phyloP scores from a whole-genome alignment of 2,113 vertebrate genomes.

The Pluvialis apricaria region DNA sequence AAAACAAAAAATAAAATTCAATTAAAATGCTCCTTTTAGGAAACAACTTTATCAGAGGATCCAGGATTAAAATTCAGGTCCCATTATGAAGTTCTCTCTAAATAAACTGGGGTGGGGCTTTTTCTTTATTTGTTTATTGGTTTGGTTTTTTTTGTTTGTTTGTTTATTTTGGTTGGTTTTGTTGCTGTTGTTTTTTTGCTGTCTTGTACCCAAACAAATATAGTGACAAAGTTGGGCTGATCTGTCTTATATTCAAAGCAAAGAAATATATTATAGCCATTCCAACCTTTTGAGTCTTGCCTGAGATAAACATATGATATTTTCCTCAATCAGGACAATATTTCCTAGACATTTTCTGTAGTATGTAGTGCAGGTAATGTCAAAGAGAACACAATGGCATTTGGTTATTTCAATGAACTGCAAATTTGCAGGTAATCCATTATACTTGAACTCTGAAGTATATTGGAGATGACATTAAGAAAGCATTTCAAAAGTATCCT shows the following conservation, averaged over 20 bases:
- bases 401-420: not conserved
- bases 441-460: not conserved
- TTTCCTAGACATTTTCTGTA: not conserved
- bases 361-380: not conserved
- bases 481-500: not conserved
- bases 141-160: not conserved
- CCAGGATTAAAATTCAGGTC: not conserved
- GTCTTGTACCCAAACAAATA: not conserved
- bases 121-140: not conserved
- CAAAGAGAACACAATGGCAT: not conserved
- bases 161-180: not conserved
- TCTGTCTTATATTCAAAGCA: not conserved
- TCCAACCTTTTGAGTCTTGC: not conserved
- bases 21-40: not conserved
- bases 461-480: not conserved
- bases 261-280: not conserved
- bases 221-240: not conserved
- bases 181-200: not conserved
- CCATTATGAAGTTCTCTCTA: not conserved
- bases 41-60: not conserved
- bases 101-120: not conserved
- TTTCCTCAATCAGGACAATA: not conserved
- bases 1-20: not conserved
- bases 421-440: not conserved
- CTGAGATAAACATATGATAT: not conserved